Evolutionary conservation across 2,797 vertebrate species (phyloP).

Genomic region (Halcyon smyrnensis): DNA sequence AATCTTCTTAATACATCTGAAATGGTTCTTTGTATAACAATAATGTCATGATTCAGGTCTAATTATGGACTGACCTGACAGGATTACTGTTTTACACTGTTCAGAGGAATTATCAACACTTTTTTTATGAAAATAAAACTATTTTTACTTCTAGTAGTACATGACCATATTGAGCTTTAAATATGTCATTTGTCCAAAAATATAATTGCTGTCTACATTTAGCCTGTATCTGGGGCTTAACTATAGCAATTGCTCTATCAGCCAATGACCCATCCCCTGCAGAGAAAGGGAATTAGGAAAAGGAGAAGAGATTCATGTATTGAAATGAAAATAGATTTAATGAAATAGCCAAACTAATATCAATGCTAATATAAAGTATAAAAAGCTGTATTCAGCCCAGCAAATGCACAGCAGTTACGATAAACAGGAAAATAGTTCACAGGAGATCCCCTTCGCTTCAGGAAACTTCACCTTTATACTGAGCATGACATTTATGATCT

Average conservation of each 20-base stretch:
- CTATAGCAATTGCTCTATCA: not conserved
- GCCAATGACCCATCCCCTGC: not conserved
- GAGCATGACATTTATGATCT: not conserved
- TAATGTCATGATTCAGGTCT: not conserved
- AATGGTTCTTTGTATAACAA: not conserved
- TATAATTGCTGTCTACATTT: not conserved
- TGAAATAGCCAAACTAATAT: not conserved
- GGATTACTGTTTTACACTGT: not conserved
- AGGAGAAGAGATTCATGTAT: not conserved
- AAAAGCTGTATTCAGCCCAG: not conserved
- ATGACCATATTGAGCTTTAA: not conserved
- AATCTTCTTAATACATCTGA: constrained; percentile 25
- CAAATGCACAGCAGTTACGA: not conserved
- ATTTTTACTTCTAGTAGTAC: not conserved
- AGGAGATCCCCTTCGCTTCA: not conserved
- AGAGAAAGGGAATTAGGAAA: not conserved
- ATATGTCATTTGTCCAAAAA: not conserved
- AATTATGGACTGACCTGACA: not conserved
- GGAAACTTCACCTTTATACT: not conserved
- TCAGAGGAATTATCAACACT: not conserved
- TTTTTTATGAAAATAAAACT: not conserved
- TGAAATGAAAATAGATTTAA: not conserved
- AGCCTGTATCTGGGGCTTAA: not conserved
- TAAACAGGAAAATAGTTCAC: not conserved
- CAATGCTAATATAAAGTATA: not conserved